A percentile compares a stretch with the other conserved stretches of the same genome.
These are phyloP conservation scores for Rotaria magnacalcarata DNA, from an alignment of 2,888 invertebrate species.

Conservation along the genomic window DNA sequence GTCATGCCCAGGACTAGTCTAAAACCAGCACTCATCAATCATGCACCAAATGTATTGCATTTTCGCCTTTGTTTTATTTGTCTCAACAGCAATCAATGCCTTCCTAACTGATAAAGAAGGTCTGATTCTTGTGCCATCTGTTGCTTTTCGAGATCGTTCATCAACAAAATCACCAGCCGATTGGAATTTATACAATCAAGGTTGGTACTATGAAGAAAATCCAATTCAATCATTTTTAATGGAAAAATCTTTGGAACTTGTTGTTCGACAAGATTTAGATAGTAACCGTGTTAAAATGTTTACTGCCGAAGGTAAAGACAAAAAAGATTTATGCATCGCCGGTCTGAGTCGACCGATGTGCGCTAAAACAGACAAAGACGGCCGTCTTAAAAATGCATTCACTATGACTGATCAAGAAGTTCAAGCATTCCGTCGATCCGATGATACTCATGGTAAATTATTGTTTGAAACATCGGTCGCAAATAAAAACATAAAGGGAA, in stretches of 20 bases:
- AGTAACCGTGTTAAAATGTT: background rate
- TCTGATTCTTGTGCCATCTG: conserved; percentile 27
- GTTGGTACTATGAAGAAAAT: conserved; percentile 28
- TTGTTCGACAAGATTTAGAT: background rate
- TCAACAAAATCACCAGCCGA: background rate
- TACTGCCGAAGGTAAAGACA: background rate
- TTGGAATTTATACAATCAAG: conserved; percentile 9
- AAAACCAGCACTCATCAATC: background rate
- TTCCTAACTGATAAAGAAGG: background rate
- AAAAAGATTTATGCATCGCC: background rate
- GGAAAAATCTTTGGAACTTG: background rate
- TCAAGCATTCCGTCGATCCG: background rate
- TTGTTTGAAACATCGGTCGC: background rate
- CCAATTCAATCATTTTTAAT: background rate
- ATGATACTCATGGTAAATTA: background rate
- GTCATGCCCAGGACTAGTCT: too few species aligned
- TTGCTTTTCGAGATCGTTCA: background rate
- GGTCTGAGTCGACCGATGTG: background rate
- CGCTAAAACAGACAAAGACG: background rate
- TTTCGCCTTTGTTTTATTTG: background rate
- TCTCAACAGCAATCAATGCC: background rate
- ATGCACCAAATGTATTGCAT: background rate
- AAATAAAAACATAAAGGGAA: background rate
- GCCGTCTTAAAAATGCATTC: background rate
- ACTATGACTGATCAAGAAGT: background rate